Evolutionary conservation across 1,140 invertebrate genomes (phyloP), one percentile per base, ranked within the genome.

Genomic region (Daktulosphaira vitifoliae): DNA sequence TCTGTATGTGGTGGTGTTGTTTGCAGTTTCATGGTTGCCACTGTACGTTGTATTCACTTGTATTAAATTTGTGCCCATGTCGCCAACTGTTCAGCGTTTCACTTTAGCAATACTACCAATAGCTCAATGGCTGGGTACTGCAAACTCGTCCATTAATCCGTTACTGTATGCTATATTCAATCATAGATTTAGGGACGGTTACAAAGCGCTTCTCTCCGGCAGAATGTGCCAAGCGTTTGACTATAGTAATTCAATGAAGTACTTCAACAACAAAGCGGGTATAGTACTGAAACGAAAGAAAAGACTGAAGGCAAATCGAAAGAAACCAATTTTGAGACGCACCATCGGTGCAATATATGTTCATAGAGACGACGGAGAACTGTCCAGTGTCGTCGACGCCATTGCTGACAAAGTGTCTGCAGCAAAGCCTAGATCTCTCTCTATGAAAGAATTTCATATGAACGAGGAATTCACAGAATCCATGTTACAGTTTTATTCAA

Each of bases 91-190:
- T 79, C 87, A 90, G 70, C 84, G 90, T 68, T 84, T 90, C 59
- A 78, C 92, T 11, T 76, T 92, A 1, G 82, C 86, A 13, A 83
- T 91, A 1, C 84, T 88, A 0, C 94, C 94, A 0, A 82, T 97
- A 25, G 92, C 94, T 0, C 94, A 98, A 76, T 98, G 95, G 94
- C 78, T 98, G 2, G 95, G 93, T 0, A 85, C 91, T 0, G 92
- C 92, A 16, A 98, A 98, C 74, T 95, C 91, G 26, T 96, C 92
- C 79, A 92, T 98, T 70, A 98, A 98, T 77, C 96, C 96, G 0
- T 87, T 96, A 44, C 81, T 98, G 15, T 98, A 98, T 75, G 92
- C 93, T 1, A 95, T 92, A 75, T 96, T 96, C 78, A 96, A 96
- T 75, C 92, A 95, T 70, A 96, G 97, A 74, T 98, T 94, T 73